These are phyloP conservation scores for Buteo buteo DNA, from an alignment of 2,113 vertebrate species.

Conservation along the genomic window DNA sequence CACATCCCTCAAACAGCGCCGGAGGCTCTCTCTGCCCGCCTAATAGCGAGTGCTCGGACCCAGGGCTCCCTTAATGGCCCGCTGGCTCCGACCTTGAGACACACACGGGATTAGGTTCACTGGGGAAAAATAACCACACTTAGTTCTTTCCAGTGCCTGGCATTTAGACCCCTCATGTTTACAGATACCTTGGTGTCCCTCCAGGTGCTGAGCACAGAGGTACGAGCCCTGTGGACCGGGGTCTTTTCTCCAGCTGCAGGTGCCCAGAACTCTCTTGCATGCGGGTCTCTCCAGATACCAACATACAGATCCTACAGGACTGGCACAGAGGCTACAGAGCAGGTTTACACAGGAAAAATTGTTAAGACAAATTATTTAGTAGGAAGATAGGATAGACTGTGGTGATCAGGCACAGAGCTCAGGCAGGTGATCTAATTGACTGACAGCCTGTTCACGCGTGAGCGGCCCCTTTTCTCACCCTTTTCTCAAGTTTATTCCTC, in stretches of 20 bases:
- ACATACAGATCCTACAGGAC: neutral
- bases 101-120: neutral
- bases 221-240: neutral
- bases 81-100: neutral
- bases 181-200: neutral
- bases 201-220: neutral
- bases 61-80: rapidly evolving
- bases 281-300: neutral
- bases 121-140: neutral
- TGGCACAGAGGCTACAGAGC: neutral
- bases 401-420: neutral
- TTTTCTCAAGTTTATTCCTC: neutral
- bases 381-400: neutral
- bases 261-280: neutral
- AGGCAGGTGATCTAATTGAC: neutral
- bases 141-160: neutral
- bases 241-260: neutral
- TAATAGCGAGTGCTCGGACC: neutral
- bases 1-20: neutral
- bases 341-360: neutral
- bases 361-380: neutral
- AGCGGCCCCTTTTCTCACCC: rapidly evolving
- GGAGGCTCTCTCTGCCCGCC: neutral
- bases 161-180: neutral
- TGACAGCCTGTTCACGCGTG: neutral